Conservation (phyloP, 2,888 invertebrate genomes). For the Omphaloscelis lunosa region DNA sequence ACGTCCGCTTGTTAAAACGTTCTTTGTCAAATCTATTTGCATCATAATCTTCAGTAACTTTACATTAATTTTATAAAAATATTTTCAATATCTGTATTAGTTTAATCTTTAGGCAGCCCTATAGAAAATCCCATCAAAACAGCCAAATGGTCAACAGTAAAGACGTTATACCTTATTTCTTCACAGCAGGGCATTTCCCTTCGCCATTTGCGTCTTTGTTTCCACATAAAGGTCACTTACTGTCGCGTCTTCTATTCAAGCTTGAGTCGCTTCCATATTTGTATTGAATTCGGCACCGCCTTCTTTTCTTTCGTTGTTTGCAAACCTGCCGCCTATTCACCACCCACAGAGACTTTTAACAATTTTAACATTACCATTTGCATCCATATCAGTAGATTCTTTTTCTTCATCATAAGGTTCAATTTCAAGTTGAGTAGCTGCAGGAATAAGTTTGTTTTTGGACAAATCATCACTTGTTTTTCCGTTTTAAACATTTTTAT, state of each 20-base stretch:
- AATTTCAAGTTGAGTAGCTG: constrained; percentile 52
- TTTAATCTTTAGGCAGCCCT: constrained; percentile 73
- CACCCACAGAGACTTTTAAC: constrained; percentile 82
- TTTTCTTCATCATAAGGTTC: constrained; percentile 53
- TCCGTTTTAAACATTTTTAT: constrained; percentile 80
- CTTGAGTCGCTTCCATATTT: constrained; percentile 79
- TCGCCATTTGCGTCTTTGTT: constrained; percentile 77
- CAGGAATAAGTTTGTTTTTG: constrained; percentile 55
- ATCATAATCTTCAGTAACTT: not conserved
- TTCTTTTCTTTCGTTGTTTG: constrained; percentile 85
- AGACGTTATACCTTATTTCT: constrained; percentile 80
- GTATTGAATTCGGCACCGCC: constrained; percentile 77
- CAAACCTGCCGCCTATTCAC: constrained; percentile 86
- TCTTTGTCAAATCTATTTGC: not conserved
- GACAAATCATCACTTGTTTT: constrained; percentile 78
- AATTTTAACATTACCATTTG: constrained; percentile 46
- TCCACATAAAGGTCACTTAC: constrained; percentile 83
- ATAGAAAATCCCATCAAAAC: constrained; percentile 71
- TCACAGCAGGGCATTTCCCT: constrained; percentile 85
- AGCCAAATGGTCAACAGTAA: constrained; percentile 82
- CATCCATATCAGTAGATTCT: not conserved
- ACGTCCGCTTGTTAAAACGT: too few species aligned
- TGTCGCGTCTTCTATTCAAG: constrained; percentile 78
- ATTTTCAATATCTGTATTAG: not conserved
- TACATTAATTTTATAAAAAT: too few species aligned